Conservation (phyloP, 37 sponge, comb jelly and placozoan species). For the Tethya wilhelma region DNA sequence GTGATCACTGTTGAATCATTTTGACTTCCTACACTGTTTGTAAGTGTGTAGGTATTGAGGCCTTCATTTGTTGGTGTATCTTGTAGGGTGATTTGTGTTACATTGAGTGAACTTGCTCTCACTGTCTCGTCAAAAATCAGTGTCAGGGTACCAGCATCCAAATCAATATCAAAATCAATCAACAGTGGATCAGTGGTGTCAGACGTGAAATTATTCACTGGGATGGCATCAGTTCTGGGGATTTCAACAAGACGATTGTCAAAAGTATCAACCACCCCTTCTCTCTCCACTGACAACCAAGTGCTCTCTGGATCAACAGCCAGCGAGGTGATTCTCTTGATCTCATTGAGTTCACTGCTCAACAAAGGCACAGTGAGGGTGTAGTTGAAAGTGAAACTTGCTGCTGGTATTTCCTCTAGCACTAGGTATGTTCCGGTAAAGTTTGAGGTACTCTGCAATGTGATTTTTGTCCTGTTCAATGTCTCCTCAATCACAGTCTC, state of each 20-base stretch:
- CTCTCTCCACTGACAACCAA: conserved; percentile 62
- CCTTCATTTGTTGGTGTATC: conserved; percentile 15
- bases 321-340: conserved; percentile 77
- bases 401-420: not conserved
- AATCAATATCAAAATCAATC: conserved; percentile 57
- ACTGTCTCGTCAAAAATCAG: conserved; percentile 86
- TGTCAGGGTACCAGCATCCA: conserved; percentile 62
- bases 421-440: conserved; percentile 13
- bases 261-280: conserved; percentile 57
- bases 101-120: conserved; percentile 49
- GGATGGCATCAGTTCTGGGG: conserved; percentile 24
- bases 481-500: conserved; percentile 70
- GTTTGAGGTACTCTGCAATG: conserved; percentile 56
- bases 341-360: conserved; percentile 64
- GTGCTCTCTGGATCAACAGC: conserved; percentile 64
- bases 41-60: conserved; percentile 53
- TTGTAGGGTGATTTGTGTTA: conserved; percentile 69
- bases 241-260: conserved; percentile 54
- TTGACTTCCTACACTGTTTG: conserved; percentile 41
- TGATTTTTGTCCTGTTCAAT: conserved; percentile 36
- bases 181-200: conserved; percentile 81
- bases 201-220: conserved; percentile 10
- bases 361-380: conserved; percentile 46
- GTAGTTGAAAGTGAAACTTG: conserved; percentile 7
- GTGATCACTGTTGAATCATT: conserved; percentile 70